phyloP scores from a whole-genome alignment of 2,888 invertebrate species.

The Drosophila meridiana region DNA sequence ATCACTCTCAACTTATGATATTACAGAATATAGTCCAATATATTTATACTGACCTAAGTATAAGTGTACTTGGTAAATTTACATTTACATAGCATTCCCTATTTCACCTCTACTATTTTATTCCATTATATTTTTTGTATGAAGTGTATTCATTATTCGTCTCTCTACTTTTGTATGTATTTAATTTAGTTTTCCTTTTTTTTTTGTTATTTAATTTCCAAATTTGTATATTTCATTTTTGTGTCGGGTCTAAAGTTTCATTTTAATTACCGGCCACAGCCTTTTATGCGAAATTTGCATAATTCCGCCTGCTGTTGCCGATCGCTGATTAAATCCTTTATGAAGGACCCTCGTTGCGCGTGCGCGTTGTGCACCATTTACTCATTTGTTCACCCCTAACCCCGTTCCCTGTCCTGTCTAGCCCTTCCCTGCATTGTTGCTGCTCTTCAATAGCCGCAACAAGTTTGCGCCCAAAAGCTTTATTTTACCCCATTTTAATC shows the following conservation, averaged over 20 bases:
- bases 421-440: neutral
- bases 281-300: conserved; percentile 57
- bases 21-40: no score
- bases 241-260: conserved; percentile 32
- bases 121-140: no score
- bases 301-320: conserved; percentile 53
- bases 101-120: no score
- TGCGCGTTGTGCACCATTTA: conserved; percentile 42
- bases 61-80: neutral
- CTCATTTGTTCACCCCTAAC: conserved; percentile 2
- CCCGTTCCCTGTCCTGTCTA: conserved; percentile 11
- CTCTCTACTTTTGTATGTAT: neutral
- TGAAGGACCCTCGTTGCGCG: conserved; percentile 61
- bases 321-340: conserved; percentile 58
- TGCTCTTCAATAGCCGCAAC: conserved; percentile 7
- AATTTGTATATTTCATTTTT: conserved; percentile 14
- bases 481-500: conserved; percentile 54
- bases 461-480: conserved; percentile 19
- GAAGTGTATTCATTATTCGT: conserved; percentile 15
- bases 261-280: conserved; percentile 52
- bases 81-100: neutral
- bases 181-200: conserved; percentile 5
- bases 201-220: conserved; percentile 21
- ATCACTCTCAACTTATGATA: no score
- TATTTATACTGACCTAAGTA: no score